phyloP scores from a whole-genome alignment of 1,140 invertebrate species.

The Heterodera schachtii region DNA sequence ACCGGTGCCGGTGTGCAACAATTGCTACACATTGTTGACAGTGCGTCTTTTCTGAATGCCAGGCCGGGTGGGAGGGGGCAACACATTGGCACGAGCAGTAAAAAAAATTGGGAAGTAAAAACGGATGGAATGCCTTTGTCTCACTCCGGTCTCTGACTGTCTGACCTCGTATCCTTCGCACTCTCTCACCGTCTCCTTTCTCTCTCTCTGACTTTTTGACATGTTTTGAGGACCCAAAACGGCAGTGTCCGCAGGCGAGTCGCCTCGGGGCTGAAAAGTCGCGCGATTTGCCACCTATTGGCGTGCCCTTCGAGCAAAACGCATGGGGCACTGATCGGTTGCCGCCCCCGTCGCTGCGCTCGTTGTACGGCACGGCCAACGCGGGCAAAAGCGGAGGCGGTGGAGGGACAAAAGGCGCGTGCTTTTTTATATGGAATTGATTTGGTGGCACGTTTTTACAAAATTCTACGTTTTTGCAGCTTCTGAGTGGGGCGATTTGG shows the following conservation, averaged over 20 bases:
- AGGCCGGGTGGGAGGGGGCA: too few relatives aligned
- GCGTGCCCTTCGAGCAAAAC: background rate
- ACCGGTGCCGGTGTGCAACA: conserved; percentile 31
- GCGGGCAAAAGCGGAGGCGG: background rate
- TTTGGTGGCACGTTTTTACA: too few relatives aligned
- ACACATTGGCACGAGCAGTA: background rate
- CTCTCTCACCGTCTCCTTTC: too few relatives aligned
- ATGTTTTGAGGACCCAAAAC: background rate
- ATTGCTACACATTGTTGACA: conserved; percentile 17
- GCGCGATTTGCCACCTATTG: conserved; percentile 13
- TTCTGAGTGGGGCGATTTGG: conserved; percentile 15
- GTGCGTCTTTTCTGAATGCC: background rate
- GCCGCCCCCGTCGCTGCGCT: conserved; percentile 32
- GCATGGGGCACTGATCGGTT: conserved; percentile 27
- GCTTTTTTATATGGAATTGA: too few relatives aligned
- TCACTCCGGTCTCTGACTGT: too few relatives aligned
- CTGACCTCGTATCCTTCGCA: too few relatives aligned
- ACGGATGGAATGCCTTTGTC: too few relatives aligned
- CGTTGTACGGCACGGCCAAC: background rate
- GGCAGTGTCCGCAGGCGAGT: background rate
- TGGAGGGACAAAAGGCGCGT: background rate
- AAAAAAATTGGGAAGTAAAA: background rate
- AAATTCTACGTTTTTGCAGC: background rate
- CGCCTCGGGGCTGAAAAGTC: conserved; percentile 21
- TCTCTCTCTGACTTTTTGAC: background rate